These are phyloP conservation scores for Heterohyrax brucei DNA, from an alignment of 2,797 vertebrate genomes.

Conservation along the genomic window DNA sequence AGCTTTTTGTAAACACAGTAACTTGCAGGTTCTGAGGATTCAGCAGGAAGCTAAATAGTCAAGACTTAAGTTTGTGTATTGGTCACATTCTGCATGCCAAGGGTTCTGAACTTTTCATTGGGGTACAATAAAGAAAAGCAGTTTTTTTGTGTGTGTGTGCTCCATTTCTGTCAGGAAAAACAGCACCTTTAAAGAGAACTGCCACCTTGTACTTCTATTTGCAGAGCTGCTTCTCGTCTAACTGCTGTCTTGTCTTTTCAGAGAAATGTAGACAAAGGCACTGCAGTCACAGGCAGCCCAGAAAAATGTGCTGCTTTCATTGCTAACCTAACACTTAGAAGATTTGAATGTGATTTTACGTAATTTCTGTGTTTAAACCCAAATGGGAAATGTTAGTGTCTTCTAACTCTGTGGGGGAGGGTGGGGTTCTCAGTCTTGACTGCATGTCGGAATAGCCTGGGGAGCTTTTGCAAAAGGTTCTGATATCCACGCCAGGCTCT, in stretches of 20 bases:
- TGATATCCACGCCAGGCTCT: neutral
- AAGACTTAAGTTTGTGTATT: neutral
- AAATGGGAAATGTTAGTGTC: neutral
- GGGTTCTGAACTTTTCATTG: neutral
- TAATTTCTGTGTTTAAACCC: conserved; percentile 11
- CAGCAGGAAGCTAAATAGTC: neutral
- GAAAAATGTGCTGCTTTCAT: neutral
- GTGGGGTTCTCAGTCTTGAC: neutral
- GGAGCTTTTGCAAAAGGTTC: neutral
- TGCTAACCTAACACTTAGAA: neutral
- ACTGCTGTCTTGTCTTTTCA: neutral
- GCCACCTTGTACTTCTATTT: neutral
- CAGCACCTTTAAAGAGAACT: conserved; percentile 31
- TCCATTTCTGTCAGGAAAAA: neutral
- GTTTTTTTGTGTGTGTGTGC: neutral
- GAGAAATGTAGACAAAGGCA: neutral
- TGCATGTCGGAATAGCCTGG: neutral
- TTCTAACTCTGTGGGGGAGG: neutral
- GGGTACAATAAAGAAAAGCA: neutral
- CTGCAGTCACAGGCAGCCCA: neutral
- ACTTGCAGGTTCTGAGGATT: neutral
- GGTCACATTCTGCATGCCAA: neutral
- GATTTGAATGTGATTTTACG: conserved; percentile 15
- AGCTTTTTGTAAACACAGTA: conserved; percentile 43
- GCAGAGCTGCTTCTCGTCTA: conserved; percentile 39